Evolutionary conservation across 2,888 invertebrate species (phyloP), one percentile per base, ranked within the genome.

Genomic region (Psylliodes chrysocephalus): DNA sequence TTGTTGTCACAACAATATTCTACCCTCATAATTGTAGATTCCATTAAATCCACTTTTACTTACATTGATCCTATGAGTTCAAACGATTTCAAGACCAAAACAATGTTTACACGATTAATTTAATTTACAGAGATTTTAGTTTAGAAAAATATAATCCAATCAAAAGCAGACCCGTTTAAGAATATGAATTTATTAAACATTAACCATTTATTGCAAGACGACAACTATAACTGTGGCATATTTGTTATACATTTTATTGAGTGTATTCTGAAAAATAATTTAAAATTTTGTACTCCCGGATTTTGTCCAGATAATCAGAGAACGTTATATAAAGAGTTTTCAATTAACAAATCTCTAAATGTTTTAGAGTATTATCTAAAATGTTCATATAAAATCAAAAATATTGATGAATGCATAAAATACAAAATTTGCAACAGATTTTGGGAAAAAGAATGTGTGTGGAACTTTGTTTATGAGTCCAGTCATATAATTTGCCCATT

Each of bases 231-330:
- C 10, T 38, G 38, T 38, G 38, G 38, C 10, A 38, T 38, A 38
- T 38, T 38, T 38, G 38, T 38, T 3, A 38, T 38, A 3, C 38
- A 38, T 38, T 38, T 38, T 38, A 38, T 38, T 12, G 38, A 38
- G 10, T 38, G 12, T n/a, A 8, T 38, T 38, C 10, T 38, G 15
- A 38, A 38, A 38, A 38, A 38, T 5, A 38, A n/a, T n/a, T n/a
- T 5, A 12, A 38, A 38, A 2, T 38, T 38, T 38, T 38, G 38
- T 14, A 38, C 38, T 8, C 38, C 38, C 3, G 15, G 10, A 5
- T 38, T 38, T 38, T 4, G 10, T 8, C 38, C 38, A 38, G 10
- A 38, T 38, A n/a, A 38, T 12, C 38, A 5, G 15, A 4, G 38
- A 6, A 6, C 10, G 10, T 6, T 38, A 38, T 38, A 38, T 38